These are phyloP conservation scores for Micromussa lordhowensis DNA, from an alignment of 92 coral and sea anemone species.

Conservation along the genomic window DNA sequence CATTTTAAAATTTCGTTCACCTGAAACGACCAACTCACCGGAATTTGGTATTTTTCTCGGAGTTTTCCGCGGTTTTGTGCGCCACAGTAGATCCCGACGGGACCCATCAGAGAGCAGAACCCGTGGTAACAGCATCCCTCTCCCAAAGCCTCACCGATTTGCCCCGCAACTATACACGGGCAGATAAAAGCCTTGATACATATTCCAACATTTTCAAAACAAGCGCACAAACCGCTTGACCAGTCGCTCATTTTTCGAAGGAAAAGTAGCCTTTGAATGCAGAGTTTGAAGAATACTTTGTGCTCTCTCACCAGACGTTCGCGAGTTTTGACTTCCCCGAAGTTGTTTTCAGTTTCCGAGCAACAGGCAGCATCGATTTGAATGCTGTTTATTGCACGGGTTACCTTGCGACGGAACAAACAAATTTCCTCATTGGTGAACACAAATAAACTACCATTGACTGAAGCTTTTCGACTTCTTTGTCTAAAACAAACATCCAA, in stretches of 20 bases:
- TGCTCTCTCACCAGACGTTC: background rate
- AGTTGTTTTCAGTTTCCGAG: background rate
- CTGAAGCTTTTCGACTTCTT: background rate
- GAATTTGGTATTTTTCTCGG: slow-evolving; percentile 58
- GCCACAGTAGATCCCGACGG: slow-evolving; percentile 73
- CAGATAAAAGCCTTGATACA: slow-evolving; percentile 64
- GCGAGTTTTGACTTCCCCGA: background rate
- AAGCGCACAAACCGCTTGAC: slow-evolving; percentile 73
- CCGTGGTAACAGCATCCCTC: slow-evolving; percentile 69
- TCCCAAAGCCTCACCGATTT: slow-evolving; percentile 71
- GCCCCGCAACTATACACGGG: slow-evolving; percentile 72
- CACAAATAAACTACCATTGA: background rate
- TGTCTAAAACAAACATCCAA: background rate
- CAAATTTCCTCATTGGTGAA: slow-evolving; percentile 1
- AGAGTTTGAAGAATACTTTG: background rate
- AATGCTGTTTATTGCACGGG: background rate
- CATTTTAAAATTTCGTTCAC: background rate
- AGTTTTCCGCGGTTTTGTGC: slow-evolving; percentile 68
- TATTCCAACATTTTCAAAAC: slow-evolving; percentile 65
- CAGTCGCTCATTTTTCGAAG: slow-evolving; percentile 55
- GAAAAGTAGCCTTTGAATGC: too few relatives aligned
- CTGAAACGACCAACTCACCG: slow-evolving; percentile 36
- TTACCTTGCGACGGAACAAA: background rate
- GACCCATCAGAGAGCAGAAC: slow-evolving; percentile 59
- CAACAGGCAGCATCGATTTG: background rate